Conservation (phyloP, 1,140 invertebrate genomes). For the Pseudomyrmex flavicornis region DNA sequence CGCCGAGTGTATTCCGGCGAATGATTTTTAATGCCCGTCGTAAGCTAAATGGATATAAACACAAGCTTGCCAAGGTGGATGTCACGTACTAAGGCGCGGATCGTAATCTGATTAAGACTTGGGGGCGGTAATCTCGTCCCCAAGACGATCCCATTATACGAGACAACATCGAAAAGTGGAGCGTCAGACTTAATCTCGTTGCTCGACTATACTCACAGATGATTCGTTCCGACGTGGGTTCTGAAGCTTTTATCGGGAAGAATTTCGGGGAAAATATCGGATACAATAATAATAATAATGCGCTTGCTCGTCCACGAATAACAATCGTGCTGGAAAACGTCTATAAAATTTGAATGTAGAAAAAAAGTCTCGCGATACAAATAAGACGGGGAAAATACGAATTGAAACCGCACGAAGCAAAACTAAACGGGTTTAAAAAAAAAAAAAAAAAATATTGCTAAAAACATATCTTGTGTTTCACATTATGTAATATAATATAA, state of each 20-base stretch:
- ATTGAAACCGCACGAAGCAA: too few species aligned
- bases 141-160: constrained; percentile 59
- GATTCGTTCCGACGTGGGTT: constrained; percentile 44
- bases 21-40: constrained; percentile 21
- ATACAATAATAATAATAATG: constrained; percentile 39
- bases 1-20: background rate
- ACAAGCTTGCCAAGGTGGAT: constrained; percentile 29
- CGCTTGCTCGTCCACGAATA: background rate
- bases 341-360: background rate
- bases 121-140: constrained; percentile 49
- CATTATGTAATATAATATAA: too few species aligned
- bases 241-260: constrained; percentile 55
- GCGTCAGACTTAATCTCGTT: constrained; percentile 61
- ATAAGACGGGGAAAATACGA: background rate
- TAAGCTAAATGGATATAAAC: constrained; percentile 36
- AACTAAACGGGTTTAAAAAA: background rate
- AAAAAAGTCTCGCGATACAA: background rate
- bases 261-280: constrained; percentile 37
- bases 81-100: constrained; percentile 28
- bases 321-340: background rate
- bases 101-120: constrained; percentile 54
- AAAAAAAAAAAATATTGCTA: background rate
- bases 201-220: constrained; percentile 42
- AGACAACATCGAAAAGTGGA: constrained; percentile 60
- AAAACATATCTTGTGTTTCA: background rate